Percentiles rank a stretch among this genome's conserved stretches.
These are phyloP conservation scores for Myotis davidii DNA, from an alignment of 2,113 vertebrate species.

Conservation along the genomic window DNA sequence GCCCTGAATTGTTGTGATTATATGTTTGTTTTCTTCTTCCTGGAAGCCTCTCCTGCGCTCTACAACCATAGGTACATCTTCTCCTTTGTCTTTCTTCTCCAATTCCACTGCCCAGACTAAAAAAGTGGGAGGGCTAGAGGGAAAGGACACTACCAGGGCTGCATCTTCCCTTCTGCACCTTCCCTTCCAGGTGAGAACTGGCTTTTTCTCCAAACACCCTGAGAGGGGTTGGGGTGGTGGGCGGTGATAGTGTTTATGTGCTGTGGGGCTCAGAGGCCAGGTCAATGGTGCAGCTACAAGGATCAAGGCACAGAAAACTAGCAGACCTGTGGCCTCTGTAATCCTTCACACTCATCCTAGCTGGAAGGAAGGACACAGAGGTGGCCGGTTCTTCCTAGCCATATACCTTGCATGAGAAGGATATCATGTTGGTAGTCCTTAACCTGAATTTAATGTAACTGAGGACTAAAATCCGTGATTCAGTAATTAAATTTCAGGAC, in stretches of 20 bases:
- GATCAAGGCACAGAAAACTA: not conserved
- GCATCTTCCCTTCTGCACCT: too few species aligned
- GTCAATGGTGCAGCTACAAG: too few species aligned
- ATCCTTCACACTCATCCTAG: too few species aligned
- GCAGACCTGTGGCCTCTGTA: too few species aligned
- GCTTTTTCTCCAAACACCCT: not conserved
- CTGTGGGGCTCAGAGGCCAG: too few species aligned
- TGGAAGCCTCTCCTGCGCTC: conserved; percentile 72
- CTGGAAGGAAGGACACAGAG: not conserved
- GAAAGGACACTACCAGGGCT: not conserved
- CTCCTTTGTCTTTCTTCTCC: not conserved
- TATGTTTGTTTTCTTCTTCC: conserved; percentile 64
- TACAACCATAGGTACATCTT: conserved; percentile 79
- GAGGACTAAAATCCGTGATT: not conserved
- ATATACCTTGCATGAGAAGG: not conserved
- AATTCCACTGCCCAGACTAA: not conserved
- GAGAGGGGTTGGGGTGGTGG: not conserved
- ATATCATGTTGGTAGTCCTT: not conserved
- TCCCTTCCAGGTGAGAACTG: not conserved
- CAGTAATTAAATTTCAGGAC: not conserved
- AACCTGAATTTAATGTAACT: not conserved
- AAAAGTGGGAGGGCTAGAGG: not conserved
- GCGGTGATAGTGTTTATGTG: not conserved
- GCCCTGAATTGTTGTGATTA: conserved; percentile 38
- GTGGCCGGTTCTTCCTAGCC: not conserved